Evolutionary conservation across 2,888 invertebrate genomes (phyloP).

Genomic region (Mamestra brassicae): DNA sequence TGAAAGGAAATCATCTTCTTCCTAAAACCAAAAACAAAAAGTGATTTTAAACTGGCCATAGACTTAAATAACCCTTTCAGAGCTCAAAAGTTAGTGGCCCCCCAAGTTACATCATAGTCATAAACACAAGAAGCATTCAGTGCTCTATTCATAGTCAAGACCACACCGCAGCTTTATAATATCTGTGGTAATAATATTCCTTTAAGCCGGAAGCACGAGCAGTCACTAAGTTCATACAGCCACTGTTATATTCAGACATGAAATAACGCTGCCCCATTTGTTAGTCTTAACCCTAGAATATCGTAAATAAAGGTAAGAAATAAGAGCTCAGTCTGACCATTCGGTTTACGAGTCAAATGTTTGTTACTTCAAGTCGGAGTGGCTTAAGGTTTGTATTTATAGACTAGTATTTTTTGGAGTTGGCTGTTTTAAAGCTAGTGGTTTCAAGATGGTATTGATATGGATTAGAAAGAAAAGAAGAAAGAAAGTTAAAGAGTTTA

Average conservation of each 20-base stretch:
- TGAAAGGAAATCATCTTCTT: no score
- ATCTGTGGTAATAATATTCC: conserved; percentile 36
- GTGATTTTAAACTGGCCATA: not conserved
- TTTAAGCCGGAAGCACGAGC: conserved; percentile 38
- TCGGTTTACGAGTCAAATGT: conserved; percentile 43
- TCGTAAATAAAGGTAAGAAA: conserved; percentile 50
- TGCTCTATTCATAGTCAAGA: conserved; percentile 39
- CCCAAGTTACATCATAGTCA: not conserved
- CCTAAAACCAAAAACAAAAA: not conserved
- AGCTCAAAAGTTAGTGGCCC: not conserved
- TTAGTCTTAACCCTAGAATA: conserved; percentile 28
- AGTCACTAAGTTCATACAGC: conserved; percentile 40
- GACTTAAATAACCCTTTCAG: not conserved
- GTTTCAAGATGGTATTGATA: no score
- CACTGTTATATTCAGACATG: conserved; percentile 45
- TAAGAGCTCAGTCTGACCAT: conserved; percentile 35
- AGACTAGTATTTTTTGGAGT: not conserved
- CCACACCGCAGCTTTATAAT: conserved; percentile 13
- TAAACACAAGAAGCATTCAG: not conserved
- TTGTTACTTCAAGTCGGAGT: conserved; percentile 27
- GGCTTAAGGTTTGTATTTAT: conserved; percentile 26
- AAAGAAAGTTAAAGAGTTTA: no score
- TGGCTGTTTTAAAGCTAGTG: not conserved
- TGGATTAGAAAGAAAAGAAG: no score
- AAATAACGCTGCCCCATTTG: conserved; percentile 50